Evolutionary conservation across 1,140 invertebrate genomes (phyloP).

Genomic region (Yoshiicerus persimilis): DNA sequence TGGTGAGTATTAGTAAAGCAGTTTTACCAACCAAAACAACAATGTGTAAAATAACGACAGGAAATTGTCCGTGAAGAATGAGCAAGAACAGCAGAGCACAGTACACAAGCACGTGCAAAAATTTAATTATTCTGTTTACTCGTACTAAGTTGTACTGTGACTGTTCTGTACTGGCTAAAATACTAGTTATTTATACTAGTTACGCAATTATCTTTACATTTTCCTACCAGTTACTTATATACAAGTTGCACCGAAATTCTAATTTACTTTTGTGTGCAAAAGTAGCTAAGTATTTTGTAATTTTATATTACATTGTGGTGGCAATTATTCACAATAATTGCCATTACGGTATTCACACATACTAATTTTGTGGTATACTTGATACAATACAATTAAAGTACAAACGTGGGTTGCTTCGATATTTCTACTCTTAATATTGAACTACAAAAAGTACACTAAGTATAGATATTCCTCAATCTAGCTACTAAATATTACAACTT

Average conservation of each 20-base stretch:
- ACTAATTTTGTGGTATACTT: too few relatives aligned
- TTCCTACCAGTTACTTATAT: background rate
- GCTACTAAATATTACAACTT: too few relatives aligned
- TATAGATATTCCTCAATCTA: too few relatives aligned
- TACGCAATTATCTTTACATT: background rate
- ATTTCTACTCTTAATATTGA: too few relatives aligned
- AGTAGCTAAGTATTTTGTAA: background rate
- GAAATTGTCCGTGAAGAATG: constrained; percentile 2
- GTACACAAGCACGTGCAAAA: background rate
- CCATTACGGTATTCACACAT: too few relatives aligned
- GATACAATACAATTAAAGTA: too few relatives aligned
- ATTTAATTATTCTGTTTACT: background rate
- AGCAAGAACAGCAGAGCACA: background rate
- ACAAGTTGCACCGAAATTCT: background rate
- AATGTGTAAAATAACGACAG: background rate
- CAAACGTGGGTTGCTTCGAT: too few relatives aligned
- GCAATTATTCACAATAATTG: too few relatives aligned
- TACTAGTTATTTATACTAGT: background rate
- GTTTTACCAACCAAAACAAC: constrained; percentile 12
- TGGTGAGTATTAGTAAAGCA: constrained; percentile 10
- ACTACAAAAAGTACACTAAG: too few relatives aligned
- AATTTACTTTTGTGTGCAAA: background rate
- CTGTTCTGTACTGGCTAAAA: background rate
- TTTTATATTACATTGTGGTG: too few relatives aligned
- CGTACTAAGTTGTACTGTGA: background rate